phyloP scores from a whole-genome alignment of 2,797 vertebrate genomes.

The Sternarchorhynchus goeldii region DNA sequence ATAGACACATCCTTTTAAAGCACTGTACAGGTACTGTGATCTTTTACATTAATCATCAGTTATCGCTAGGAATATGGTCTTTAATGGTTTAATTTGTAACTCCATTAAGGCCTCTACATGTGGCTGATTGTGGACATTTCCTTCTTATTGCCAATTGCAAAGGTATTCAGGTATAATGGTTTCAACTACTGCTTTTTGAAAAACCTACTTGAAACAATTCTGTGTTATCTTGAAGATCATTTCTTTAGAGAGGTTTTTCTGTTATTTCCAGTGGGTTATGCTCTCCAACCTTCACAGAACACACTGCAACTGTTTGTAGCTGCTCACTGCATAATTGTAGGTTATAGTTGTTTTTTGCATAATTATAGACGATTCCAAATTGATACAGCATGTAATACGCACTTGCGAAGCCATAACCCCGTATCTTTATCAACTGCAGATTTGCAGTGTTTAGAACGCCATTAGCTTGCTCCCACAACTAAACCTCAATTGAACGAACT shows the following conservation, averaged over 20 bases:
- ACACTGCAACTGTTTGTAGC: not conserved
- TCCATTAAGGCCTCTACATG: constrained; percentile 33
- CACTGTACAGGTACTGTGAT: not conserved
- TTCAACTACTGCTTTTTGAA: not conserved
- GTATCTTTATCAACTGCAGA: not conserved
- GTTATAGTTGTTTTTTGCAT: not conserved
- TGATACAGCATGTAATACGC: not conserved
- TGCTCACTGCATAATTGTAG: constrained; percentile 20
- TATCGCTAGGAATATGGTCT: constrained; percentile 5
- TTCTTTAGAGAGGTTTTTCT: not conserved
- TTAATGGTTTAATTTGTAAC: constrained; percentile 37
- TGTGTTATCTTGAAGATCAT: not conserved
- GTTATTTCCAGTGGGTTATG: not conserved
- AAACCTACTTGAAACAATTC: not conserved
- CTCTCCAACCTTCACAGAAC: not conserved
- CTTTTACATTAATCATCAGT: constrained; percentile 6
- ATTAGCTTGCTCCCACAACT: not conserved
- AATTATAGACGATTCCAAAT: not conserved
- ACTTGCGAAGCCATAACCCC: not conserved
- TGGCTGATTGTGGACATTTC: not conserved
- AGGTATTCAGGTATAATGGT: not conserved
- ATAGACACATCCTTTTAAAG: constrained; percentile 17
- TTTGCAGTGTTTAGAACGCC: not conserved
- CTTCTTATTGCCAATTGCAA: not conserved
- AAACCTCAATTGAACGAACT: not conserved